A percentile compares a stretch with the other conserved stretches of the same genome.
Evolutionary conservation across 2,113 vertebrate species (phyloP).

Genomic region (Rissa tridactyla): DNA sequence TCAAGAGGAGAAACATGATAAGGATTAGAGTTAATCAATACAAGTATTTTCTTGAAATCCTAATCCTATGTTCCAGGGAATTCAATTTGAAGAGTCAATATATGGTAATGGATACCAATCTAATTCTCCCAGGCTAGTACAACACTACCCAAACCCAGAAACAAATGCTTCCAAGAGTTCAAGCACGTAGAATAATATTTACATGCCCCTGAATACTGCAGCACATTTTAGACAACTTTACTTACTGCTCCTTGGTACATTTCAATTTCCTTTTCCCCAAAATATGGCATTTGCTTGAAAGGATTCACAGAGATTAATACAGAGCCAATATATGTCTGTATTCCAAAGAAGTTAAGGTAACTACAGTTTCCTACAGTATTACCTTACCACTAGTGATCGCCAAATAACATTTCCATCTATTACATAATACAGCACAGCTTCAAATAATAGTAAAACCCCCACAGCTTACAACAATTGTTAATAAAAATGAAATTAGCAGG

Average conservation of each 20-base stretch:
- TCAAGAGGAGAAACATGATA: not conserved
- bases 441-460: not conserved
- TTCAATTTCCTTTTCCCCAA: constrained; percentile 96
- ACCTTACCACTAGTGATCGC: not conserved
- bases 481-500: not conserved
- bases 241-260: constrained; percentile 99
- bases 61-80: not conserved
- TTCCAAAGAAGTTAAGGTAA: constrained; percentile 78
- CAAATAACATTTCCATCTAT: not conserved
- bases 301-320: constrained; percentile 98
- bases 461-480: not conserved
- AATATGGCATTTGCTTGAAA: constrained; percentile 99
- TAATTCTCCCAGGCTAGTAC: not conserved
- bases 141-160: not conserved
- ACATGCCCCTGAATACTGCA: not conserved
- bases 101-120: not conserved
- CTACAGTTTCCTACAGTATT: not conserved
- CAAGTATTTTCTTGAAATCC: not conserved
- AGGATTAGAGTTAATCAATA: not conserved
- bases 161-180: not conserved
- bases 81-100: not conserved
- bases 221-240: constrained; percentile 16
- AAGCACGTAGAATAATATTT: not conserved
- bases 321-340: constrained; percentile 95
- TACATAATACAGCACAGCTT: not conserved